A percentile compares a stretch with the other conserved stretches of the same genome.
Conservation (phyloP, 2,888 invertebrate genomes). For the Drosophila borealis region DNA sequence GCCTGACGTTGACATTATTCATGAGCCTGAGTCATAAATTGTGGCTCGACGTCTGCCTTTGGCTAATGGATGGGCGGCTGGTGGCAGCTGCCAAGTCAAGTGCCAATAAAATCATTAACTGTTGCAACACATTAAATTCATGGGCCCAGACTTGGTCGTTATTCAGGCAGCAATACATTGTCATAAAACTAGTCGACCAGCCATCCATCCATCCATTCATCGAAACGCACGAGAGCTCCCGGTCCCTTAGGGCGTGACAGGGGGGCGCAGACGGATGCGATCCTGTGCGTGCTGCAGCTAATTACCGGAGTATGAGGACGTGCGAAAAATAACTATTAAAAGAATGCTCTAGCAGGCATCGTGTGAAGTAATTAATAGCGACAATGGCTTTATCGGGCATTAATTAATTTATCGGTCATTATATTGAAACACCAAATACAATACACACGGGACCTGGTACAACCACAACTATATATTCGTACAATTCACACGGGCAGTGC, state of each 20-base stretch:
- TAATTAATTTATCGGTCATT: constrained; percentile 76
- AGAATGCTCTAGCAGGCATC: constrained; percentile 33
- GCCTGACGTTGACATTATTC: constrained; percentile 59
- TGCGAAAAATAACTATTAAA: constrained; percentile 63
- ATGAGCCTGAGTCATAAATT: constrained; percentile 66
- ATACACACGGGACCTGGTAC: neutral
- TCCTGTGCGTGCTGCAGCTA: constrained; percentile 52
- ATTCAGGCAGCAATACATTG: constrained; percentile 51
- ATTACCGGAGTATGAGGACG: constrained; percentile 44
- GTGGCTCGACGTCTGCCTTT: constrained; percentile 22
- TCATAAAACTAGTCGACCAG: constrained; percentile 61
- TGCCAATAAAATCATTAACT: constrained; percentile 78
- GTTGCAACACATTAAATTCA: constrained; percentile 73
- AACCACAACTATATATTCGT: neutral
- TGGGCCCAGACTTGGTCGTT: constrained; percentile 45
- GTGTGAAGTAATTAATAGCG: constrained; percentile 68
- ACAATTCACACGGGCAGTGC: constrained; percentile 32
- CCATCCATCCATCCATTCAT: constrained; percentile 32
- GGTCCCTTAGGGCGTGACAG: neutral
- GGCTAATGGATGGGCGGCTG: constrained; percentile 33
- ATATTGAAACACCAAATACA: constrained; percentile 32
- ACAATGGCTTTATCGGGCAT: constrained; percentile 73
- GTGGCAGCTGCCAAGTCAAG: constrained; percentile 45
- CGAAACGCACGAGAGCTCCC: constrained; percentile 4
- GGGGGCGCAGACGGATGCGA: neutral